These are phyloP conservation scores for Squalus acanthias DNA, from an alignment of 2,797 vertebrate species.

Conservation along the genomic window DNA sequence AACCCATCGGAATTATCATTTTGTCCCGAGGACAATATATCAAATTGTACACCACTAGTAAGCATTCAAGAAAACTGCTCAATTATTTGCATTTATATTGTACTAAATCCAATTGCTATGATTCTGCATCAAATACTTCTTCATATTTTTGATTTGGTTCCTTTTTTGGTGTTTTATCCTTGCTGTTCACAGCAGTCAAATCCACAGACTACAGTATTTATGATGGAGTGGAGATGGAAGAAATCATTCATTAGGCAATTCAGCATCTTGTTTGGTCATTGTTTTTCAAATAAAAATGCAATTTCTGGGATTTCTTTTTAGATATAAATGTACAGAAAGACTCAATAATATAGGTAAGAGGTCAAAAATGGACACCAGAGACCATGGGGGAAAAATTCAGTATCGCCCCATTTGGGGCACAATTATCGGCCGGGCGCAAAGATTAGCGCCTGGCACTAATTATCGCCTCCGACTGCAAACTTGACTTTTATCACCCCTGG, in stretches of 20 bases:
- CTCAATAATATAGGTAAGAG: no score
- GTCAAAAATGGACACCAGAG: no score
- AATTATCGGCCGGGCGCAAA: no score
- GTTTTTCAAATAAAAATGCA: not conserved
- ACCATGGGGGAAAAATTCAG: no score
- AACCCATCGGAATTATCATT: not conserved
- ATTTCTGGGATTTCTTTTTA: not conserved
- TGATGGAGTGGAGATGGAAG: not conserved
- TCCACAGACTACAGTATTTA: not conserved
- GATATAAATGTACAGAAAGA: not conserved
- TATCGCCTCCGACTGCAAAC: no score
- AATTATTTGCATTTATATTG: constrained; percentile 2
- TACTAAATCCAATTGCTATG: not conserved
- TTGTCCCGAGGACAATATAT: not conserved
- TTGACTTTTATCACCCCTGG: no score
- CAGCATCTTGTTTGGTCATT: not conserved
- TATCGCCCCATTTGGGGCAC: no score
- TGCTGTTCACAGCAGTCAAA: not conserved
- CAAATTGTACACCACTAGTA: not conserved
- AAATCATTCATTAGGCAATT: not conserved
- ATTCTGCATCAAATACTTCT: not conserved
- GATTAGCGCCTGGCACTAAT: no score
- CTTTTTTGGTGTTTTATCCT: not conserved
- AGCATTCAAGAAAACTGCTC: not conserved
- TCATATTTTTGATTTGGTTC: not conserved